These are phyloP conservation scores for Prolemur simus DNA, from an alignment of 2,113 vertebrate genomes.

Conservation along the genomic window DNA sequence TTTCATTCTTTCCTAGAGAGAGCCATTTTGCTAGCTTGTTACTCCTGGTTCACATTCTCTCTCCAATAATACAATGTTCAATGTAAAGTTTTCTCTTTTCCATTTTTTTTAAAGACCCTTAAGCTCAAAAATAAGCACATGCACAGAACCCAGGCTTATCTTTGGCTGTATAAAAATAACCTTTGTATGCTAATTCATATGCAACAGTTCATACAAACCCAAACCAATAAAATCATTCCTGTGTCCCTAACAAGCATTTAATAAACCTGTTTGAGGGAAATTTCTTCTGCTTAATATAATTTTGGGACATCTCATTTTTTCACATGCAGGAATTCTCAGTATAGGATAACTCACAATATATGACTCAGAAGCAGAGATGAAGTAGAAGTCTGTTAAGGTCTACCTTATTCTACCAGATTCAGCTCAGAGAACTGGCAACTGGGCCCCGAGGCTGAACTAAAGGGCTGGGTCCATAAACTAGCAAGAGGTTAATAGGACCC, in stretches of 20 bases:
- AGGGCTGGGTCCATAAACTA: neutral
- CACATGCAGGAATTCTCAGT: neutral
- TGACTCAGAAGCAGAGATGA: neutral
- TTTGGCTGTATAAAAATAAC: neutral
- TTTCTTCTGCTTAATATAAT: neutral
- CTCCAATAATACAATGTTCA: neutral
- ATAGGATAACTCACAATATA: neutral
- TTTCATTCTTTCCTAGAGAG: neutral
- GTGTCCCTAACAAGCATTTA: slow-evolving; percentile 30
- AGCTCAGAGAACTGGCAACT: neutral
- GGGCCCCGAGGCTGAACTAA: neutral
- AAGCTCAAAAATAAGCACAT: neutral
- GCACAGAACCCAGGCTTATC: neutral
- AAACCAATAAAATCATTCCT: neutral
- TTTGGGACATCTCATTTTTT: neutral
- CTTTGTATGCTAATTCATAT: neutral
- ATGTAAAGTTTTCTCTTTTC: neutral
- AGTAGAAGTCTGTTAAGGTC: neutral
- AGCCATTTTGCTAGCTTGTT: neutral
- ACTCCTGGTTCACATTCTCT: neutral
- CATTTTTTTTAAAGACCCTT: neutral
- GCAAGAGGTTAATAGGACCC: neutral
- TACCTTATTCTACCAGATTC: neutral
- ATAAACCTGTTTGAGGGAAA: neutral
- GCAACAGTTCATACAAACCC: slow-evolving; percentile 5